Evolutionary conservation across 2,113 vertebrate genomes (phyloP).

Genomic region (Alligator mississippiensis): DNA sequence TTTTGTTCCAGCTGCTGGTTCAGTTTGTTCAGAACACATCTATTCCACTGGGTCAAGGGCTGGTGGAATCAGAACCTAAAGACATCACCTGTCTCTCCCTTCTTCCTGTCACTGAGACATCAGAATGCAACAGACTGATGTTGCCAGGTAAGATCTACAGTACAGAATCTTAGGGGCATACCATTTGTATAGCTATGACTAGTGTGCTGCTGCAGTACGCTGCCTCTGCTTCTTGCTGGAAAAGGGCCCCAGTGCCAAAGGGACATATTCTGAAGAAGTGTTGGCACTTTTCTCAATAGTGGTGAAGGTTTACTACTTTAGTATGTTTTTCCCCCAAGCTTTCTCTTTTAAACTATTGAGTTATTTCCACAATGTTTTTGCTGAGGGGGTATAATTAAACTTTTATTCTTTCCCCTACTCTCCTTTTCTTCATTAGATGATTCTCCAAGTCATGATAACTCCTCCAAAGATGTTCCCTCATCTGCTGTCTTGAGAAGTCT

Average conservation of each 20-base stretch:
- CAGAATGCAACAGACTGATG: constrained; percentile 90
- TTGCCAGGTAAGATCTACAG: constrained; percentile 86
- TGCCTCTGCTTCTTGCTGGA: neutral
- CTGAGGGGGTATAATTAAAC: neutral
- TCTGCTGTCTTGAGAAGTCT: constrained; percentile 85
- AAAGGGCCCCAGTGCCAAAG: neutral
- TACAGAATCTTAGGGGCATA: neutral
- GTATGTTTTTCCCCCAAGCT: neutral
- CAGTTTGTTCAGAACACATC: constrained; percentile 99
- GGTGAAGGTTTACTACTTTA: constrained; percentile 4
- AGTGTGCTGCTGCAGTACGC: accelerated
- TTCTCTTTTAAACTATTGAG: neutral
- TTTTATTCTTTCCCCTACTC: constrained; percentile 14
- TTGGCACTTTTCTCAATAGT: neutral
- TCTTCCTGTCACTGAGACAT: constrained; percentile 86
- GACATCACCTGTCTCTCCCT: constrained; percentile 89
- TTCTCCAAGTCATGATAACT: constrained; percentile 74
- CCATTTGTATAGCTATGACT: neutral
- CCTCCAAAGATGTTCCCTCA: constrained; percentile 82
- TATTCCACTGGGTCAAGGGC: constrained; percentile 92
- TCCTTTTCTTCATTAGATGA: constrained; percentile 77
- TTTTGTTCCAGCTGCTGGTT: constrained; percentile 91
- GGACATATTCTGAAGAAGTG: neutral
- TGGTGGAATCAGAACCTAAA: constrained; percentile 91
- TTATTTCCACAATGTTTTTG: neutral